phyloP scores from a whole-genome alignment of 30 jellyfish, hydroid and myxozoan species.

The Rhopilema esculentum region DNA sequence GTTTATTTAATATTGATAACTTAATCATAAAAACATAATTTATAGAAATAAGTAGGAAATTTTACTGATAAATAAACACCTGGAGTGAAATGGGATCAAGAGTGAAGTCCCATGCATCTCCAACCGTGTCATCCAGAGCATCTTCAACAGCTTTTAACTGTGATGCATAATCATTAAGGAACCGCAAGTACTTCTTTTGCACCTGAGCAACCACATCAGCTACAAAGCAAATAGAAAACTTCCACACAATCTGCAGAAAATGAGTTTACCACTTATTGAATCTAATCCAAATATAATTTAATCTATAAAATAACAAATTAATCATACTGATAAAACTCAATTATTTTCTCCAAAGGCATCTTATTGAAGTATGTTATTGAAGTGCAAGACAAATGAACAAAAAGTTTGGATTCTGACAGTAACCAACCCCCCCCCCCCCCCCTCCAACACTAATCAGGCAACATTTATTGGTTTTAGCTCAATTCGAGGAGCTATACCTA shows the following conservation, averaged over 20 bases:
- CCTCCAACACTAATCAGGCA: too few species aligned
- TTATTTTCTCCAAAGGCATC: too few species aligned
- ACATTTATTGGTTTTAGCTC: too few species aligned
- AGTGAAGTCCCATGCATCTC: slow-evolving; percentile 97
- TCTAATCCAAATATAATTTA: too few species aligned
- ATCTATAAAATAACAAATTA: too few species aligned
- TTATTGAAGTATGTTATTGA: too few species aligned
- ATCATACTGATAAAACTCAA: too few species aligned
- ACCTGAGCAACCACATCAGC: slow-evolving; percentile 93
- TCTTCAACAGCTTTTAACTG: slow-evolving; percentile 95
- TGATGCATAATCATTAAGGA: slow-evolving; percentile 93
- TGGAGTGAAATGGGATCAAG: slow-evolving; percentile 96
- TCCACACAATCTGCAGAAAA: neutral
- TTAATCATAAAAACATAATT: neutral
- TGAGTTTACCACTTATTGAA: too few species aligned
- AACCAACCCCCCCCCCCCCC: too few species aligned
- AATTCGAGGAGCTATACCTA: too few species aligned
- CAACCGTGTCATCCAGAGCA: slow-evolving; percentile 97
- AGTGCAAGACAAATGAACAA: too few species aligned
- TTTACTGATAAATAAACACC: slow-evolving; percentile 41
- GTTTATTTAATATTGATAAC: neutral
- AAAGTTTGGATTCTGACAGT: too few species aligned
- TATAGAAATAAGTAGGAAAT: neutral
- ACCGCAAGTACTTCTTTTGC: slow-evolving; percentile 87
- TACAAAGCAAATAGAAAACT: neutral